A percentile compares a stretch with the other conserved stretches of the same genome.
phyloP scores from a whole-genome alignment of 2,888 invertebrate genomes.

The Scaptomyza cyrtandrae region DNA sequence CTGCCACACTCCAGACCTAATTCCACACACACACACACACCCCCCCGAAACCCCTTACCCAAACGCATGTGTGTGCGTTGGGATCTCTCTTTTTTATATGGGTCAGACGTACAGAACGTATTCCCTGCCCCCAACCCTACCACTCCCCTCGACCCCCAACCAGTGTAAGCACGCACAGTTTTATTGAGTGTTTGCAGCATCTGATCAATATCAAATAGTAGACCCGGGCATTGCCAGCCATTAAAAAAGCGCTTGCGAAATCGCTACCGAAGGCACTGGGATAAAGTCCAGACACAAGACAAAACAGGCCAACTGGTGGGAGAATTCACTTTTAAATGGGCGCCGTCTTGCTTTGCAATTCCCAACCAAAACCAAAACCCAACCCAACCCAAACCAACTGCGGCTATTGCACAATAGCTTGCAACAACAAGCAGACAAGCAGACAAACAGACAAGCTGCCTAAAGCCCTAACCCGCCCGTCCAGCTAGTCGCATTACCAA shows the following conservation, averaged over 20 bases:
- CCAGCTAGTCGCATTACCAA: neutral
- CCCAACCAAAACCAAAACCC: no score
- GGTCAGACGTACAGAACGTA: slow-evolving; percentile 49
- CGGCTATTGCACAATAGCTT: slow-evolving; percentile 34
- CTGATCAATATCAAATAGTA: slow-evolving; percentile 65
- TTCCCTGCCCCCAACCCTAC: neutral
- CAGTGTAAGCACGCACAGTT: slow-evolving; percentile 12
- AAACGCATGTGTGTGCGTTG: slow-evolving; percentile 51
- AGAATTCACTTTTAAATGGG: slow-evolving; percentile 40
- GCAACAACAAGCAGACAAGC: neutral
- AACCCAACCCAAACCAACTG: slow-evolving; percentile 25
- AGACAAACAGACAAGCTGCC: no score
- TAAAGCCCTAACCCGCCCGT: no score
- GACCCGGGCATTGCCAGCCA: slow-evolving; percentile 39
- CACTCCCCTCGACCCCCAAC: no score
- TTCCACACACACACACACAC: slow-evolving; percentile 6
- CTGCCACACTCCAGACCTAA: slow-evolving; percentile 13
- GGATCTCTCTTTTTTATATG: slow-evolving; percentile 55
- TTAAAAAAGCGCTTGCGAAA: slow-evolving; percentile 64
- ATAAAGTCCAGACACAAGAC: slow-evolving; percentile 8
- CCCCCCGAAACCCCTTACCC: neutral
- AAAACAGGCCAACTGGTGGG: neutral
- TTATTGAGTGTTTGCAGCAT: slow-evolving; percentile 50
- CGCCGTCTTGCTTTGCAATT: slow-evolving; percentile 45
- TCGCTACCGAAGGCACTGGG: slow-evolving; percentile 19